Percentiles rank a stretch among this genome's conserved stretches.
Evolutionary conservation across 2,888 invertebrate genomes (phyloP).

Genomic region (Girardia tigrina): DNA sequence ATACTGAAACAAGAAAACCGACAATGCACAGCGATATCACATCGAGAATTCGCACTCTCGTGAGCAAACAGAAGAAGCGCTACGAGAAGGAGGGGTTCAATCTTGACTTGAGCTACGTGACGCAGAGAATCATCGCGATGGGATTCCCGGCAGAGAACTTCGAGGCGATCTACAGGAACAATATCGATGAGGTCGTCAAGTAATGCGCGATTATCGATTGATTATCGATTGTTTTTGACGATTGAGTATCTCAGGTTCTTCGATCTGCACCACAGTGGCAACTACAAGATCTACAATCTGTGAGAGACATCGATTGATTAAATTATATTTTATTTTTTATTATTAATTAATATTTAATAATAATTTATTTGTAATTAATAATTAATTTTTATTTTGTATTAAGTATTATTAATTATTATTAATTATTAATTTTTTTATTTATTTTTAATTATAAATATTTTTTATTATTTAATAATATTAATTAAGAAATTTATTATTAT

Average conservation of each 20-base stretch:
- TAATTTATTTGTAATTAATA: background rate
- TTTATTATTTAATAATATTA: too few relatives aligned
- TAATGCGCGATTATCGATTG: conserved; percentile 39
- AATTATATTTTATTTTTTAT: too few relatives aligned
- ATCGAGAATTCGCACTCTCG: conserved; percentile 56
- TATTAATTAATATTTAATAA: background rate
- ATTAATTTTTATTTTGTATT: background rate
- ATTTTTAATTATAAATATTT: too few relatives aligned
- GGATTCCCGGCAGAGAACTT: conserved; percentile 88
- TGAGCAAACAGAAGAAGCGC: conserved; percentile 81
- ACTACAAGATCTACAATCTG: conserved; percentile 92
- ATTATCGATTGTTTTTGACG: conserved; percentile 35
- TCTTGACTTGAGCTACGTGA: conserved; percentile 86
- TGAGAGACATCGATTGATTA: conserved; percentile 54
- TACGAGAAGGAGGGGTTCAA: conserved; percentile 86
- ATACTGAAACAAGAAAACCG: too few relatives aligned
- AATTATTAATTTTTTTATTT: too few relatives aligned
- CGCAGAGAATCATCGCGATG: conserved; percentile 86
- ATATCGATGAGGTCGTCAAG: conserved; percentile 76
- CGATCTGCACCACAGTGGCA: conserved; percentile 76
- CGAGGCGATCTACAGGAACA: conserved; percentile 86
- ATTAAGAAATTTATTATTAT: too few relatives aligned
- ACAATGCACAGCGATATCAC: too few relatives aligned
- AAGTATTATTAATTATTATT: too few relatives aligned
- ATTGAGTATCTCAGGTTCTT: conserved; percentile 59